Percentiles rank a stretch among this genome's conserved stretches.
phyloP scores from a whole-genome alignment of 2,888 invertebrate genomes.

The Volucella inflata region DNA sequence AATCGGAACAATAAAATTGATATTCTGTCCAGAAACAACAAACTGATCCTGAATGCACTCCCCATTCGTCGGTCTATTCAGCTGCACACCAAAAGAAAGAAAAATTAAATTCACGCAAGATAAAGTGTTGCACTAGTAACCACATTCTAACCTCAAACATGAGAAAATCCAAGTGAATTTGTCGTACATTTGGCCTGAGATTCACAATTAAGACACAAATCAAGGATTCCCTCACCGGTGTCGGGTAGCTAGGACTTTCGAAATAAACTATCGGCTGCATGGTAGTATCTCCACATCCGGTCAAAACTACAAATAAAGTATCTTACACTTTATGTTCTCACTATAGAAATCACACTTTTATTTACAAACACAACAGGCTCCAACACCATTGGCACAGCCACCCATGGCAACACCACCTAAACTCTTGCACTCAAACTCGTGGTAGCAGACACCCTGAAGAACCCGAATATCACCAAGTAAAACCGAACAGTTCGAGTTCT shows the following conservation, averaged over 20 bases:
- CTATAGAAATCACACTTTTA: not conserved
- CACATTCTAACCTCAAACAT: slow-evolving; percentile 87
- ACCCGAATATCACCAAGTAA: slow-evolving; percentile 83
- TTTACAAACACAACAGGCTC: slow-evolving; percentile 91
- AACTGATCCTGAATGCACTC: slow-evolving; percentile 89
- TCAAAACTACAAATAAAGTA: slow-evolving; percentile 85
- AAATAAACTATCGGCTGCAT: slow-evolving; percentile 88
- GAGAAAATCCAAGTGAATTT: slow-evolving; percentile 88
- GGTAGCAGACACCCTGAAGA: slow-evolving; percentile 89
- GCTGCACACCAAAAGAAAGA: slow-evolving; percentile 83
- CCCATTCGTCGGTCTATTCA: slow-evolving; percentile 88
- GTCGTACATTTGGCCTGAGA: slow-evolving; percentile 86
- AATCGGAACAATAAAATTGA: slow-evolving; percentile 88
- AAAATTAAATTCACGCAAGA: not conserved
- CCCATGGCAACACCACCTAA: slow-evolving; percentile 87
- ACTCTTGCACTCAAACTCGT: slow-evolving; percentile 87
- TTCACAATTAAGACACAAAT: slow-evolving; percentile 88
- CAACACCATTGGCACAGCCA: slow-evolving; percentile 89
- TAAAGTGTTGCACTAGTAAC: not conserved
- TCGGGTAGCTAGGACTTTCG: slow-evolving; percentile 89
- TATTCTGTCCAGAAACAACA: slow-evolving; percentile 88
- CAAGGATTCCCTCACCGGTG: slow-evolving; percentile 85
- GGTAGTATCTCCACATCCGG: slow-evolving; percentile 87
- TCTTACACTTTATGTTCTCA: not conserved
- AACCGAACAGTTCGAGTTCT: slow-evolving; percentile 86